phyloP scores from a whole-genome alignment of 2,113 vertebrate genomes.

The Caloenas nicobarica region DNA sequence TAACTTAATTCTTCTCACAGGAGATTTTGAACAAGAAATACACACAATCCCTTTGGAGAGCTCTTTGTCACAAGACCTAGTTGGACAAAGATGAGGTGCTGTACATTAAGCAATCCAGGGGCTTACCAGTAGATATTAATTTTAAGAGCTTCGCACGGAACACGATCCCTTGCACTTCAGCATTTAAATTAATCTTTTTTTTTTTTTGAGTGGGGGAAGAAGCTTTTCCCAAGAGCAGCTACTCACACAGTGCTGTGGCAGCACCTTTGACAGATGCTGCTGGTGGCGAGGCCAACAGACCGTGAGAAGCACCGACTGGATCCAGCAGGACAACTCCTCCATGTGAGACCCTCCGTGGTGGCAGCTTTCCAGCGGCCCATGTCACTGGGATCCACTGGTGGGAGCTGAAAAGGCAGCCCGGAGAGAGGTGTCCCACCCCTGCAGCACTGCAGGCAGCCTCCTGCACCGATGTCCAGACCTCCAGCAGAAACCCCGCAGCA shows the following conservation, averaged over 20 bases:
- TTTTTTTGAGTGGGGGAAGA: background rate
- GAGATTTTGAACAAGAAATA: background rate
- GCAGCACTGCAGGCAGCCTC: background rate
- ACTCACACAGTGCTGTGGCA: background rate
- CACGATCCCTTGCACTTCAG: background rate
- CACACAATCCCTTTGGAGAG: background rate
- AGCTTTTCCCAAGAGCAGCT: background rate
- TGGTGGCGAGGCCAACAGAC: background rate
- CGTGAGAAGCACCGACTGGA: fast-evolving
- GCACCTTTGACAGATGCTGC: background rate
- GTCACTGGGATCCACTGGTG: background rate
- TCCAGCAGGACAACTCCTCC: background rate
- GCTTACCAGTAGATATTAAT: background rate
- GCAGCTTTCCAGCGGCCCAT: background rate
- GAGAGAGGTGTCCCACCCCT: background rate
- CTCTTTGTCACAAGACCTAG: background rate
- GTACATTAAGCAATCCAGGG: background rate
- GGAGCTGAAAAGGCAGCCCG: background rate
- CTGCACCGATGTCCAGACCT: fast-evolving
- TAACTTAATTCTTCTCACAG: background rate
- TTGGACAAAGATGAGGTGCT: background rate
- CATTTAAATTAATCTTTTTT: background rate
- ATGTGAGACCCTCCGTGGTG: fast-evolving
- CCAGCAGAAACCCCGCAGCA: background rate
- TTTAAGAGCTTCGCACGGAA: background rate